Evolutionary conservation across 2,888 invertebrate species (phyloP), one percentile per base, ranked within the genome.

Genomic region (Leucozona laternaria): DNA sequence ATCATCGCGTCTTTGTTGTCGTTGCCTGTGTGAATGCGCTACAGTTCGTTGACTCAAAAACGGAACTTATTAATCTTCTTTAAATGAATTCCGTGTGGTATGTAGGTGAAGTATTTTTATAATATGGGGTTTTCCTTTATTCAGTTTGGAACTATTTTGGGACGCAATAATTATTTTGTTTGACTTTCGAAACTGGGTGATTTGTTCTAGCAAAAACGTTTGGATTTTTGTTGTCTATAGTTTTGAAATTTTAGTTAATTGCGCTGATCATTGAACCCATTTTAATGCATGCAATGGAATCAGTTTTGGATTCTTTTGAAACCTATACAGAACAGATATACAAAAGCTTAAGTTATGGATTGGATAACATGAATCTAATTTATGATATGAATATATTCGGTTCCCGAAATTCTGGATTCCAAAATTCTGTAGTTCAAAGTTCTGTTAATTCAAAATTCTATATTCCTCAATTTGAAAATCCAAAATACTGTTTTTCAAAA

Each of bases 51-150:
- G 84, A 84, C 79, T 58, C 66, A 66, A 58, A 45, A 71, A 62
- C 75, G 64, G 45, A 82, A 62, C 75, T 70, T 78, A 82, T 72
- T 72, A 68, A 83, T 79, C 70, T 79, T 48, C 53, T 68, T 75
- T 79, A 73, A 83, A 83, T 79, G 73, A 70, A 70, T 79, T 64
- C 83, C 79, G 83, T 79, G 79, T 79, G 83, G 79, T 83, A 83
- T 79, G 70, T 83, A 83, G 83, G 83, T 83, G 83, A 83, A 83
- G 83, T 83, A 79, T 83, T 75, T 83, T 62, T 79, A 83, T 70
- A 79, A 70, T 79, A 73, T 70, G 70, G 75, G 75, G 62, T 62
- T 72, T 75, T 31, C 48, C 53, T 76, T 62, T 48, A n/a, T 31
- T 57, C 20, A 48, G 25, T 70, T 79, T 43, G 34, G 22, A 64